Evolutionary conservation across 1,140 invertebrate genomes (phyloP).

Genomic region (Drosophila virilis): DNA sequence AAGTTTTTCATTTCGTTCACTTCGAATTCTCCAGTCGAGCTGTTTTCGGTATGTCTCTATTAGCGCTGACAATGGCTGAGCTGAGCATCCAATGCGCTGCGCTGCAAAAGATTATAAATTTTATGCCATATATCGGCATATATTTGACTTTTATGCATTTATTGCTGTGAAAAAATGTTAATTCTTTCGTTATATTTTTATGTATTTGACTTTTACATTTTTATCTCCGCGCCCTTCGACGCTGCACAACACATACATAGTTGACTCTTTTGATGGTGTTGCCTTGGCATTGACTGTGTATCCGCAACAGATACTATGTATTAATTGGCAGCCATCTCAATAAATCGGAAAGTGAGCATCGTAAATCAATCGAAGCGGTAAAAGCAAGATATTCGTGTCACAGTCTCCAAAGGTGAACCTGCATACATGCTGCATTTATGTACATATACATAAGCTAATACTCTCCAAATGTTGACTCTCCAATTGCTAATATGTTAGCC

Average conservation of each 20-base stretch:
- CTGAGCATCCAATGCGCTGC: slow-evolving; percentile 13
- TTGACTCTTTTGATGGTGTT: slow-evolving; percentile 40
- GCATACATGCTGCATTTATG: no score
- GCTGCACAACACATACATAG: slow-evolving; percentile 13
- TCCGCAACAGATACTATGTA: slow-evolving; percentile 44
- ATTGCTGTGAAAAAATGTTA: slow-evolving; percentile 59
- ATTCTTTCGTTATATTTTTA: slow-evolving; percentile 54
- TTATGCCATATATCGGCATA: slow-evolving; percentile 38
- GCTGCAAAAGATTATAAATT: slow-evolving; percentile 56
- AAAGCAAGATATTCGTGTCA: background rate
- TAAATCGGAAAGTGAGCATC: slow-evolving; percentile 38
- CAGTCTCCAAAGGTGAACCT: no score
- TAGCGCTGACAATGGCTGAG: slow-evolving; percentile 40
- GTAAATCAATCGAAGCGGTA: slow-evolving; percentile 47
- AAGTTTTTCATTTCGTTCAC: slow-evolving; percentile 22
- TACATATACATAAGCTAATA: no score
- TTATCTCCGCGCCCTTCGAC: slow-evolving; percentile 3
- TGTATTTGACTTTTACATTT: slow-evolving; percentile 48
- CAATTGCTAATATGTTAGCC: background rate
- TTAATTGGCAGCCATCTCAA: slow-evolving; percentile 37
- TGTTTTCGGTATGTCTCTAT: slow-evolving; percentile 57
- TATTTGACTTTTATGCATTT: slow-evolving; percentile 51
- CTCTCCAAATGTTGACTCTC: no score
- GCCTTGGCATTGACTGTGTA: slow-evolving; percentile 6
- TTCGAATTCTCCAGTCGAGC: slow-evolving; percentile 17